Percentiles rank a stretch among this genome's conserved stretches.
Conservation (phyloP, 2,113 vertebrate genomes). For the Vulpes ferrilata region DNA sequence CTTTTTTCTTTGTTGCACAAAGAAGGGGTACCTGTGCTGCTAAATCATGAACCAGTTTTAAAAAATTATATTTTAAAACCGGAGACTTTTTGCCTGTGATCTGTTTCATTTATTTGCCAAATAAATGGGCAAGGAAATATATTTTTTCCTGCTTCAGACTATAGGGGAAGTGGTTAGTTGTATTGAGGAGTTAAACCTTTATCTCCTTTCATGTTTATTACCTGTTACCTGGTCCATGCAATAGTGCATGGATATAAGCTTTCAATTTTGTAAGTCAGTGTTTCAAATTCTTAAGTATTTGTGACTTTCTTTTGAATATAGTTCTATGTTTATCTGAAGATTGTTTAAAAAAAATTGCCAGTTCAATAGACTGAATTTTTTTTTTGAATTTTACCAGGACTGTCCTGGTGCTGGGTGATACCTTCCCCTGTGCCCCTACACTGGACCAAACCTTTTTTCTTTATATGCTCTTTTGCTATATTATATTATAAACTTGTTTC, state of each 20-base stretch:
- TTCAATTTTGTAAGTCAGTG: slow-evolving; percentile 27
- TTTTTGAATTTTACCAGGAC: not conserved
- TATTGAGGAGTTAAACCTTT: not conserved
- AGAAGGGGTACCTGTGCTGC: not conserved
- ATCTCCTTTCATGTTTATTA: not conserved
- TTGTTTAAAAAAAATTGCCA: not conserved
- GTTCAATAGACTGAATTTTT: not conserved
- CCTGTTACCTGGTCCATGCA: not conserved
- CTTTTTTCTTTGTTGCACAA: not conserved
- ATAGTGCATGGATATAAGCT: not conserved
- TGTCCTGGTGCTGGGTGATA: not conserved
- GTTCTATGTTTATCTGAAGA: not conserved
- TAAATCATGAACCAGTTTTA: not conserved
- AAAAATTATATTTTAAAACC: not conserved
- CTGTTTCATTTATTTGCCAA: not conserved
- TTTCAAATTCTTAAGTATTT: slow-evolving; percentile 11
- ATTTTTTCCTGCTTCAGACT: slow-evolving; percentile 13
- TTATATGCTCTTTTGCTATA: not conserved
- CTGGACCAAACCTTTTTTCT: not conserved
- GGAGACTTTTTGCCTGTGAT: not conserved
- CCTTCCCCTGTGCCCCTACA: not conserved
- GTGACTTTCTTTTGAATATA: not conserved
- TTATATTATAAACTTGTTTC: not conserved
- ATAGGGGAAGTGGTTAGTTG: slow-evolving; percentile 21
- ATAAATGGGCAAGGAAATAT: slow-evolving; percentile 3